phyloP scores from a whole-genome alignment of 2,113 vertebrate species.

The Merops nubicus region DNA sequence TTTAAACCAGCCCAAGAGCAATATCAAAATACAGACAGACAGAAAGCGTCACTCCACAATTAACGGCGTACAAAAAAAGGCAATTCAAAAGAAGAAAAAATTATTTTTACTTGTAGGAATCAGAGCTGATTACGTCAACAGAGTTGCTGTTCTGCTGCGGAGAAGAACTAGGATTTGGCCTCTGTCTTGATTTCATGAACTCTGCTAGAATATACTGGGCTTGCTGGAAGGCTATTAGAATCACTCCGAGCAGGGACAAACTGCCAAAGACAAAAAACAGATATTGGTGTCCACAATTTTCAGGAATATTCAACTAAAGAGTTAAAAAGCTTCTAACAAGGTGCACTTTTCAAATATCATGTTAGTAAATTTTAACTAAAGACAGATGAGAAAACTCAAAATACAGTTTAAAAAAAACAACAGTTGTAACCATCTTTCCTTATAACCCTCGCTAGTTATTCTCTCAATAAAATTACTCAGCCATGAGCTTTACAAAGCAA shows the following conservation, averaged over 20 bases:
- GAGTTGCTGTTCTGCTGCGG: conserved; percentile 76
- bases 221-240: conserved; percentile 94
- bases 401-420: background rate
- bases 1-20: background rate
- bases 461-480: background rate
- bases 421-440: background rate
- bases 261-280: conserved; percentile 70
- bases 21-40: background rate
- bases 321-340: background rate
- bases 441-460: background rate
- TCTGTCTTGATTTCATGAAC: conserved; percentile 85
- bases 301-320: background rate
- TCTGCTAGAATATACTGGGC: conserved; percentile 94
- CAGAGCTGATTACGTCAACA: conserved; percentile 80
- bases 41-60: background rate
- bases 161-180: conserved; percentile 82
- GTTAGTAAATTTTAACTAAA: background rate
- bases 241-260: conserved; percentile 91
- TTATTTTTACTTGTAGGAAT: conserved; percentile 84
- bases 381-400: background rate
- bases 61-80: background rate
- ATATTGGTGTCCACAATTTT: background rate
- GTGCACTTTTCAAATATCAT: background rate
- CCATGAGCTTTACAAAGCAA: background rate
- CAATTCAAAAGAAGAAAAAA: background rate